Evolutionary conservation across 1,140 invertebrate genomes (phyloP), one percentile per base, ranked within the genome.

Genomic region (Drosophila sucinea): DNA sequence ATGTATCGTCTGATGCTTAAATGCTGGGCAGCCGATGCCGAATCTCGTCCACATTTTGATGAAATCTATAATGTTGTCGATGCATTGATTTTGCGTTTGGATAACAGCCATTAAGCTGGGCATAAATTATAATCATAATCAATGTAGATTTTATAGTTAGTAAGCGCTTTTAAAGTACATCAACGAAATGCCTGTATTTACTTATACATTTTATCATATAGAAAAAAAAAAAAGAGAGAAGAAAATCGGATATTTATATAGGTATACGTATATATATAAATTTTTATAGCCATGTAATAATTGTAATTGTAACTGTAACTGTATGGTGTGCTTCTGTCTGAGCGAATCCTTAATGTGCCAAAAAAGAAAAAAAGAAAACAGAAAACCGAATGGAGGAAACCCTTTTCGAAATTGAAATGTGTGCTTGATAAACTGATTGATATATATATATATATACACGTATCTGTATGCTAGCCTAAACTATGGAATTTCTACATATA

Each of bases 11-110:
- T 99, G 60, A 98, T 99, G 98, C 92, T 97, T 44, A 94, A 96
- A 71, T 99, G 97, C 89, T 99, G 98, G 98, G 96, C 98, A 87
- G 97, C 98, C 85, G 95, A 98, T 77, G 96, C 98, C 1, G 97
- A 98, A 73, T 96, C 96, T 82, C 94, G 98, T 76, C 98, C 97
- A 7, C 97, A 98, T 92, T 99, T 99, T 92, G 95, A 96, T 90
- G 96, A 97, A 92, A 97, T 99, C 83, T 96, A 95, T 91, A 91
- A 91, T 60, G 90, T 91, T 30, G 90, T 91, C 17, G 90, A 91
- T 77, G 90, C 90, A 61, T 78, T 91, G 7, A 91, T 91, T 38
- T 60, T 91, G 57, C 90, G 90, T 40, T 81, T 91, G 63, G 87
- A 91, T 55, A 91, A 90, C 74, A 91, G 79, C 85, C 90, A 91